Evolutionary conservation across 2,113 vertebrate genomes (phyloP).

Genomic region (Poicephalus meyeri): DNA sequence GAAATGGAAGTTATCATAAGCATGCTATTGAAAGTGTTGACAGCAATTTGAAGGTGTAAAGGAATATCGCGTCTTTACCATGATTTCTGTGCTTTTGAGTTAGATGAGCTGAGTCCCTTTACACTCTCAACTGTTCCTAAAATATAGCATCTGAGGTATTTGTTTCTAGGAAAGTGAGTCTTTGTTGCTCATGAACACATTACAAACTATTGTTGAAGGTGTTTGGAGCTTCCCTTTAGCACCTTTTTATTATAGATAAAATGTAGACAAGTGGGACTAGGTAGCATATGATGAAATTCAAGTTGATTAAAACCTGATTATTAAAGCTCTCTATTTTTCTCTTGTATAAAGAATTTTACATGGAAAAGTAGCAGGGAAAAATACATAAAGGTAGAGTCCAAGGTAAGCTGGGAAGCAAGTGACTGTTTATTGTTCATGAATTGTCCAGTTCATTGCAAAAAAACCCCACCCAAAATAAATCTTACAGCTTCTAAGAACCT

Average conservation of each 20-base stretch:
- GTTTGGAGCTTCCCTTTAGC: conserved; percentile 4
- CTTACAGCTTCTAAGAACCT: conserved; percentile 2
- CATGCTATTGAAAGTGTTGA: conserved; percentile 18
- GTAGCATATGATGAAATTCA: not conserved
- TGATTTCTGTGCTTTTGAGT: not conserved
- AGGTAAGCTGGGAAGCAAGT: not conserved
- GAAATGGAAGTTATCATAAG: conserved; percentile 7
- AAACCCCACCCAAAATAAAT: not conserved
- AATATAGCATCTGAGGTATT: conserved; percentile 16
- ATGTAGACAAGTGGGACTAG: not conserved
- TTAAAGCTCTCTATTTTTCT: not conserved
- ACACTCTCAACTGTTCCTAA: not conserved
- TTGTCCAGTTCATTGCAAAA: not conserved
- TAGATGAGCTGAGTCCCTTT: conserved; percentile 6
- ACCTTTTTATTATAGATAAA: not conserved
- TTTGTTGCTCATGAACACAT: not conserved
- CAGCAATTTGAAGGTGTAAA: conserved; percentile 54
- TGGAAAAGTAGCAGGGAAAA: not conserved
- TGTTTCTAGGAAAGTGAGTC: not conserved
- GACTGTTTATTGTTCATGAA: not conserved
- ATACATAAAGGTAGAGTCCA: not conserved
- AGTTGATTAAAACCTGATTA: not conserved
- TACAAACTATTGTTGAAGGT: not conserved
- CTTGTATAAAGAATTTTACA: not conserved
- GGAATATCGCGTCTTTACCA: not conserved